A percentile compares a stretch with the other conserved stretches of the same genome.
Conservation (phyloP, 2,888 invertebrate species). For the Desoria tigrina region DNA sequence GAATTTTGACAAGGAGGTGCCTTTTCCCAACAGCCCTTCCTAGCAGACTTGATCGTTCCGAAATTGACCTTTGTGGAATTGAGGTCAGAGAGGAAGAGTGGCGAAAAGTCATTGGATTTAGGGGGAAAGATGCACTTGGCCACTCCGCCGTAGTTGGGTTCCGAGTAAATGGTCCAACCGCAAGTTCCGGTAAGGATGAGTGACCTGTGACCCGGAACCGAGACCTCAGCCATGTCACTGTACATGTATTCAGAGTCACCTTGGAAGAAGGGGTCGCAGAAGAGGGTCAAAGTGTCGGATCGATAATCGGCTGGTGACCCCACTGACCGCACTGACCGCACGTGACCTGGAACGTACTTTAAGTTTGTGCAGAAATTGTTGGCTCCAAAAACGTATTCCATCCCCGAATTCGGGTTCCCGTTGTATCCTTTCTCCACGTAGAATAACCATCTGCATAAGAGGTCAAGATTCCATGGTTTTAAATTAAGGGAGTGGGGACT, state of each 20-base stretch:
- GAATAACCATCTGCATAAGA: conserved; percentile 36
- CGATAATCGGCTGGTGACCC: conserved; percentile 39
- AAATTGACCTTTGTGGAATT: conserved; percentile 20
- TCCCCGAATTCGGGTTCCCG: conserved; percentile 10
- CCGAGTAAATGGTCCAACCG: conserved; percentile 45
- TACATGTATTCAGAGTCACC: conserved; percentile 41
- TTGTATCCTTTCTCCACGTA: conserved; percentile 37
- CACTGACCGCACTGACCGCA: conserved; percentile 36
- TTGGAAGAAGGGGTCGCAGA: conserved; percentile 45
- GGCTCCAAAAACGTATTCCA: conserved; percentile 48
- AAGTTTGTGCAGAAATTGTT: conserved; percentile 42
- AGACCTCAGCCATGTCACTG: conserved; percentile 18
- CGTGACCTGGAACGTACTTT: conserved; percentile 21
- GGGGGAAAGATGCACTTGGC: conserved; percentile 38
- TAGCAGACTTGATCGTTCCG: conserved; percentile 34
- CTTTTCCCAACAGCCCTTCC: conserved; percentile 40
- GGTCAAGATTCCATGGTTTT: too few relatives aligned
- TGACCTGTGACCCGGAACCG: conserved; percentile 22
- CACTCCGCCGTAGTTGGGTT: conserved; percentile 36
- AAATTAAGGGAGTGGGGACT: too few relatives aligned
- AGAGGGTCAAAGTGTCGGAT: conserved; percentile 39
- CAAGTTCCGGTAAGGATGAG: conserved; percentile 36
- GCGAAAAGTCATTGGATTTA: conserved; percentile 21
- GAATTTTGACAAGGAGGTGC: too few relatives aligned
- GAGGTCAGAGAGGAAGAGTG: conserved; percentile 37